Base-by-base conservation (phyloP, 2,797 vertebrate genomes). In the Neopelma chrysocephalum region DNA sequence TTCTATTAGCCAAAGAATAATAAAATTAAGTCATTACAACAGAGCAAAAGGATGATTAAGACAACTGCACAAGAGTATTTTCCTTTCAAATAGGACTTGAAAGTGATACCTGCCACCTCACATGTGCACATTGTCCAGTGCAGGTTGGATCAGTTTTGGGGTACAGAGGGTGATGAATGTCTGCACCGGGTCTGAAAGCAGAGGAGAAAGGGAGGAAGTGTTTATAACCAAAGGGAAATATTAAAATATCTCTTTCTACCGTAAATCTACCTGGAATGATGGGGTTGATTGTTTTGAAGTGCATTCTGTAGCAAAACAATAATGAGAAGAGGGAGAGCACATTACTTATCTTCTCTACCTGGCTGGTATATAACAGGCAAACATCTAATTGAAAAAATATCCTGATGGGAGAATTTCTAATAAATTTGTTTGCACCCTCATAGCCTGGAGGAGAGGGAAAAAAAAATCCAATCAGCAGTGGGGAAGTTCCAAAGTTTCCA, bases 301-400 rank as follows among this genome's bases (percentile, higher is more conserved):
- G 66, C 66, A 53, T 96, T 94, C 80, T 21, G 16, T 70, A 80
- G 87, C 6, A 3, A 90, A 93, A 82, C 81, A 94, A 88, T 95
- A 89, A 95, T 93, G 92, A 96, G 92, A 90, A 85, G 83, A 86
- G 54, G 45, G 47, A 96, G 92, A 94, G 50, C 62, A 77, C 60
- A 80, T 96, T 85, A 87, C 73, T 97, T 92, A 91, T 91, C 90
- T 96, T 56, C 87, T 96, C 66, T 89, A 94, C 94, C 91, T 96
- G 89, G 56, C 82, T 96, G 86, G 53, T 89, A 85, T 53, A 82
- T 89, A 94, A 91, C 81, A 87, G 91, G 89, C 89, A 95, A 89
- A 89, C 8, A 38, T 95, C 93, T 96, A 96, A 96, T 94, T 96
- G 95, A 93, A 96, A 96, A 96, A 95, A 94, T 82, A 95, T 53